phyloP scores from a whole-genome alignment of 2,113 vertebrate genomes.

The Pardalotus punctatus region DNA sequence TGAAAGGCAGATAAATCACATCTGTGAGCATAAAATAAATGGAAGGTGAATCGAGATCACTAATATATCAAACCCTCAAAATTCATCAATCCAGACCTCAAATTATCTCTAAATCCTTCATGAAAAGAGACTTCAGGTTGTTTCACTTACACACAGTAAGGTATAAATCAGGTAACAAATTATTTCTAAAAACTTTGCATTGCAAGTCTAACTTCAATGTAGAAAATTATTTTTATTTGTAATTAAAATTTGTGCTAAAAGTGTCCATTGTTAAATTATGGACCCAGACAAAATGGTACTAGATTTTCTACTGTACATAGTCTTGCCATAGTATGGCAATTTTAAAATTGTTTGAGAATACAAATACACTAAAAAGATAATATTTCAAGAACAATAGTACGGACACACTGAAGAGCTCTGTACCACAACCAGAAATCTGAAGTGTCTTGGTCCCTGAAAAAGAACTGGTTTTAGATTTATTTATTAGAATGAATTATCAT shows the following conservation, averaged over 20 bases:
- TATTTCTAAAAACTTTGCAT: background rate
- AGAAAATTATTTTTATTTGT: slow-evolving; percentile 21
- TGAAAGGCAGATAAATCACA: background rate
- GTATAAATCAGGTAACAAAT: background rate
- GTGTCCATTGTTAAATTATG: background rate
- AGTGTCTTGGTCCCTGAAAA: background rate
- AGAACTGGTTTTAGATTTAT: background rate
- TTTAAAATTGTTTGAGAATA: background rate
- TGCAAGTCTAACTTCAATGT: background rate
- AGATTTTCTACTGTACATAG: background rate
- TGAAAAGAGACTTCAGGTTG: background rate
- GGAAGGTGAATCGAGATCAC: background rate
- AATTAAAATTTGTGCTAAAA: background rate
- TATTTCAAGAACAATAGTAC: background rate
- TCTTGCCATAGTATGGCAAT: background rate
- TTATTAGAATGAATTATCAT: background rate
- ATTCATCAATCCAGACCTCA: background rate
- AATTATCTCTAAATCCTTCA: background rate
- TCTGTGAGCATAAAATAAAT: accelerated
- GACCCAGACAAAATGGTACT: background rate
- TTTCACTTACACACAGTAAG: background rate
- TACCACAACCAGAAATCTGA: background rate
- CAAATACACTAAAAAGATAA: background rate
- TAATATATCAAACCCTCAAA: background rate
- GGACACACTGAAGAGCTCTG: background rate